Evolutionary conservation across 2,888 invertebrate species (phyloP), one percentile per base, ranked within the genome.

Genomic region (Morinoia aosen): DNA sequence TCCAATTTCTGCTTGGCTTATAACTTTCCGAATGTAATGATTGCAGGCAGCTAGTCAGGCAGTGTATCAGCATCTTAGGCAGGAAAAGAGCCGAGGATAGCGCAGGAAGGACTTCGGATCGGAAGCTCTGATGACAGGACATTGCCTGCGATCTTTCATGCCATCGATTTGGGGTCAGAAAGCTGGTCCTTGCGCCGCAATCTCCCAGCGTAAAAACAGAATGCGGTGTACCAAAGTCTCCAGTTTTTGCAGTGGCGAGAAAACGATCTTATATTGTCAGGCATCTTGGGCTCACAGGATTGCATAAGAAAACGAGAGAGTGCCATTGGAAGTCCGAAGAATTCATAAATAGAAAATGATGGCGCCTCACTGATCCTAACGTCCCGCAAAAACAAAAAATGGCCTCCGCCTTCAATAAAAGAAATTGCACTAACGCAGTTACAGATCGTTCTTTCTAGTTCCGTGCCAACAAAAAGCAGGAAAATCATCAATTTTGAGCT

Each of bases 321-420:
- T 93, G 93, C 93, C 93, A 93, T 57, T 93, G 93, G 93, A 93
- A 93, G 93, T 93, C 93, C 33, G 57, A 57, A 33, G 93, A 93
- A 93, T 93, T 93, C 93, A 93, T 93, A 93, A 93, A 93, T 93
- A 93, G 93, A 93, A 93, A 93, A 93, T 93, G 93, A 93, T 93
- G 93, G 93, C 57, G 25, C 14, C 93, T 93, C 57, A 93, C 57
- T 93, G 93, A 93, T 93, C 93, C 93, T 93, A 93, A 93, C 93
- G 93, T 57, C 93, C 93, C 93, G 93, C 93, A 57, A 57, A 93
- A 93, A 48, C 93, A 57, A 93, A 93, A 93, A 93, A 93, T 93
- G 93, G n/a, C 57, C 56, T 93, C 93, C 93, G 93, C 48, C 57
- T 33, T 14, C 93, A 57, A 93, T 93, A 93, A 57, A 93, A 93